phyloP scores from a whole-genome alignment of 2,888 invertebrate species.

The Eupsilia transversa region DNA sequence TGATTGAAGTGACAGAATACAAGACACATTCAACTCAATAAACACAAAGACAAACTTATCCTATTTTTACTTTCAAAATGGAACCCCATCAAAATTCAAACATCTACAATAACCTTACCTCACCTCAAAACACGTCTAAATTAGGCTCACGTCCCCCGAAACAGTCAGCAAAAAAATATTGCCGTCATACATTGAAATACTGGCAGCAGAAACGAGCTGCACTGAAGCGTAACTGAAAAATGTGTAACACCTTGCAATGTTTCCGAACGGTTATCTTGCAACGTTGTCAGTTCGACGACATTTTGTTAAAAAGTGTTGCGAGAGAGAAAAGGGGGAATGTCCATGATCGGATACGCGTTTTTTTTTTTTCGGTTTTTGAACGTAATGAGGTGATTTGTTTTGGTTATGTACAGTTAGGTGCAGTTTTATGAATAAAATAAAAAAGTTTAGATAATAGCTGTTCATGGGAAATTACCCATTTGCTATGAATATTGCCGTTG shows the following conservation, averaged over 20 bases:
- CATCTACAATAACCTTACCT: constrained; percentile 4
- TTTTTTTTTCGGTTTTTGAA: constrained; percentile 6
- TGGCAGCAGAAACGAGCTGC: constrained; percentile 76
- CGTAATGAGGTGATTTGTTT: constrained; percentile 1
- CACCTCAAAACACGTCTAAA: constrained; percentile 45
- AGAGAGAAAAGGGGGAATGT: constrained; percentile 27
- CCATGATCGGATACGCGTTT: constrained; percentile 33
- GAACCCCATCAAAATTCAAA: constrained; percentile 3
- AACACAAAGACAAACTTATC: neutral
- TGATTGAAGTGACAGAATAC: neutral
- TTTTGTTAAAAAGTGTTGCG: constrained; percentile 67
- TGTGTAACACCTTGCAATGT: constrained; percentile 83
- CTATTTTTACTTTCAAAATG: neutral
- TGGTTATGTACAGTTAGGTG: too few relatives aligned
- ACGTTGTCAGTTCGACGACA: constrained; percentile 70
- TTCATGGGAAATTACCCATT: neutral
- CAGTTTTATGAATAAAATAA: too few relatives aligned
- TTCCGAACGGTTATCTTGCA: constrained; percentile 77
- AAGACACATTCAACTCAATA: too few relatives aligned
- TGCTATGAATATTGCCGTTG: neutral
- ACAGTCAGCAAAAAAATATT: constrained; percentile 78
- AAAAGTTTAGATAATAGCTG: too few relatives aligned
- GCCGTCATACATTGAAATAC: constrained; percentile 77
- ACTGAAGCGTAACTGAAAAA: constrained; percentile 83
- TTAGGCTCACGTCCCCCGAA: constrained; percentile 64